These are phyloP conservation scores for Drosophila albomicans DNA, from an alignment of 1,140 invertebrate species.

Conservation along the genomic window DNA sequence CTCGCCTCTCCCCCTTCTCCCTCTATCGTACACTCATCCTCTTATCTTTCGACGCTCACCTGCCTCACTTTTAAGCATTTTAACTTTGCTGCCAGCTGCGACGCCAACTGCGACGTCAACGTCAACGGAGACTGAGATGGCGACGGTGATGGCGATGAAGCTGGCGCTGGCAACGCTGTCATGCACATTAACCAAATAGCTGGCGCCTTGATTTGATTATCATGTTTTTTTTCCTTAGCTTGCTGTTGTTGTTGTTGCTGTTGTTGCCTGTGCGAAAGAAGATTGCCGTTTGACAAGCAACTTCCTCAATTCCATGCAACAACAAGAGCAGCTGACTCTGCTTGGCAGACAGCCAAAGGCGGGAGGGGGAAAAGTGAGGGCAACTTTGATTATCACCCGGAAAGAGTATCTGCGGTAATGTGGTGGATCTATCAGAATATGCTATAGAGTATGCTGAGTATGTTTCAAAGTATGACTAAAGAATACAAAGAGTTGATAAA, in stretches of 20 bases:
- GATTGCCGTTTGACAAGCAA: conserved; percentile 77
- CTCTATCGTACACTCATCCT: conserved; percentile 13
- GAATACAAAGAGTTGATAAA: too few relatives aligned
- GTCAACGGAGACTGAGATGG: conserved; percentile 4
- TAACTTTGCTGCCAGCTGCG: conserved; percentile 44
- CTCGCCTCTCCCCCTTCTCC: background rate
- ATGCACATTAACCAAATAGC: conserved; percentile 83
- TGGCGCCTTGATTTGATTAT: conserved; percentile 83
- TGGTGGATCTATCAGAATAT: background rate
- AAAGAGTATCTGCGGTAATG: conserved; percentile 25
- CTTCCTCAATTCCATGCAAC: conserved; percentile 53
- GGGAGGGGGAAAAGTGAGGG: conserved; percentile 7
- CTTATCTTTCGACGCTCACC: conserved; percentile 73
- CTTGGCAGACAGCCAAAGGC: background rate
- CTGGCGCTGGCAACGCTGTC: conserved; percentile 57
- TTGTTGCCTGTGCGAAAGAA: conserved; percentile 25
- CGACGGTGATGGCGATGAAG: conserved; percentile 14
- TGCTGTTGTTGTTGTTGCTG: conserved; percentile 1
- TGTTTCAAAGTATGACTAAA: too few relatives aligned
- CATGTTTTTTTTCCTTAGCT: conserved; percentile 44
- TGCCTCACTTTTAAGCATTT: conserved; percentile 72
- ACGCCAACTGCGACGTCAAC: conserved; percentile 10
- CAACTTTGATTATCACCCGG: conserved; percentile 35
- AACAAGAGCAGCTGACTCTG: conserved; percentile 30
- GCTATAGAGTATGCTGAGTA: too few relatives aligned